These are phyloP conservation scores for Belonocnema kinseyi DNA, from an alignment of 1,140 invertebrate species.

Conservation along the genomic window DNA sequence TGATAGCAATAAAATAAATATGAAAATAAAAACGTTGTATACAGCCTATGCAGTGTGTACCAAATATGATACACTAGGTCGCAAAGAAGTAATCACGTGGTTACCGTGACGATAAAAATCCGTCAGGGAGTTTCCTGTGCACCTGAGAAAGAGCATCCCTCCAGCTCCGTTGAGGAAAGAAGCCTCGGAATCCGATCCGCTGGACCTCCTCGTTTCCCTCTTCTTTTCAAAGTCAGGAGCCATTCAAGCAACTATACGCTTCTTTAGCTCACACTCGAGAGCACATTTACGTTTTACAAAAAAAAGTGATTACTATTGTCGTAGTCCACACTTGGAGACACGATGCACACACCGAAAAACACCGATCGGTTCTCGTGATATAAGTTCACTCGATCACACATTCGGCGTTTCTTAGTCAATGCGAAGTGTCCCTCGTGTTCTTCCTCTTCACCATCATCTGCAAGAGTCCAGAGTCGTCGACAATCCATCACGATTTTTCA, in stretches of 20 bases:
- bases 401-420: slow-evolving; percentile 27
- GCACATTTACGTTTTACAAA: slow-evolving; percentile 18
- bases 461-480: slow-evolving; percentile 1
- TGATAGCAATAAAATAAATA: neutral
- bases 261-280: neutral
- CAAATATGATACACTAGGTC: neutral
- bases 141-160: slow-evolving; percentile 57
- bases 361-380: slow-evolving; percentile 9
- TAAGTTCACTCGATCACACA: slow-evolving; percentile 11
- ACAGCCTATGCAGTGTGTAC: neutral
- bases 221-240: slow-evolving; percentile 68
- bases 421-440: slow-evolving; percentile 13
- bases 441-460: slow-evolving; percentile 3
- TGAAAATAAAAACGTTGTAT: neutral
- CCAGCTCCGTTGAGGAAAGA: slow-evolving; percentile 38
- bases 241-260: slow-evolving; percentile 57
- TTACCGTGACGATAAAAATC: slow-evolving; percentile 54
- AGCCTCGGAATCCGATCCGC: slow-evolving; percentile 31
- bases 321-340: neutral
- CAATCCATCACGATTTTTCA: slow-evolving; percentile 22
- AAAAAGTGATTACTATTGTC: slow-evolving; percentile 7
- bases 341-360: slow-evolving; percentile 15
- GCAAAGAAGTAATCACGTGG: slow-evolving; percentile 8
- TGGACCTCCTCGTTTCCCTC: slow-evolving; percentile 47
- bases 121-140: slow-evolving; percentile 42